Evolutionary conservation across 2,888 invertebrate genomes (phyloP), one percentile per base, ranked within the genome.

Genomic region (Malacosoma neustria): DNA sequence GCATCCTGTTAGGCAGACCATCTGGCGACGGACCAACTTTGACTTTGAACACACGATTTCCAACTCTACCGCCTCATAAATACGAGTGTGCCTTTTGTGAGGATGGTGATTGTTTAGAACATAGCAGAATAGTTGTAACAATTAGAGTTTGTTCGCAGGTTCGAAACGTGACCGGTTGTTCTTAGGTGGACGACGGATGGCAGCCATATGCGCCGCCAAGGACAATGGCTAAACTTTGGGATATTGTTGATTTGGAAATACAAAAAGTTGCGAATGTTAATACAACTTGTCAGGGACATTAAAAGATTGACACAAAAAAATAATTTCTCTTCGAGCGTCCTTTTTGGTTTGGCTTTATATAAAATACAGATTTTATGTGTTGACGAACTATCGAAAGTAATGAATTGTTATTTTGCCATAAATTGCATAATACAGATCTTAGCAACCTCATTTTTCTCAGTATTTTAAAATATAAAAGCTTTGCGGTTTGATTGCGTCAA

Each of bases 1-100:
- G 49, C 65, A 54, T 63, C 61, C 63, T 64, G 64, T 57, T 46
- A 60, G n/a, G n/a, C n/a, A n/a, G 61, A 70, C 68, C 71, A 72
- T 68, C 65, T 70, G 70, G 70, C 62, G 53, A 53, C 53, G 43
- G 55, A 56, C 42, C 47, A 43, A 37, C 37, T 36, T 36, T 34
- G 13, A 14, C 36, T 30, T 39, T 6, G 29, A 11, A 29, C 4
- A 37, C 13, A 12, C 13, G 13, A 48, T 38, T 54, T 38, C 30
- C 3, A 37, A 45, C 51, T 43, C 41, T 59, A 54, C 29, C 9
- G 3, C 6, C 1, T 22, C 30, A 14, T 9, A 1, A 2, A 35
- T 39, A 51, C 45, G 36, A 33, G 14, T 36, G 34, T 11, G 2
- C 3, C 2, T 29, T n/a, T 11, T 7, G n/a, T n/a, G n/a, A n/a